phyloP scores from a whole-genome alignment of 2,888 invertebrate species.

The Drosophila colorata region DNA sequence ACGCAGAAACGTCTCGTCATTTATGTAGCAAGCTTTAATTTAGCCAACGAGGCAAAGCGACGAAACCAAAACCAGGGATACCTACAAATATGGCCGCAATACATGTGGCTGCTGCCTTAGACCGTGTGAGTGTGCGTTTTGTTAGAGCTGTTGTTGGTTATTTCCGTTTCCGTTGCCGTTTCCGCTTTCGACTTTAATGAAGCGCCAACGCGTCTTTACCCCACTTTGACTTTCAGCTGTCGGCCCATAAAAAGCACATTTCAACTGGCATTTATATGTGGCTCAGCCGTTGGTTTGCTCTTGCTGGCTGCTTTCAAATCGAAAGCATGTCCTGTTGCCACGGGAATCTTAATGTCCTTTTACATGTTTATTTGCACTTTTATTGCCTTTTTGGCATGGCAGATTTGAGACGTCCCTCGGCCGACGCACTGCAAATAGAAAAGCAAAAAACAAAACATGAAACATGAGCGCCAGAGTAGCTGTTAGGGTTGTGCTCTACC shows the following conservation, averaged over 20 bases:
- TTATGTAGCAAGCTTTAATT: slow-evolving; percentile 66
- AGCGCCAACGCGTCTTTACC: slow-evolving; percentile 66
- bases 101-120: slow-evolving; percentile 15
- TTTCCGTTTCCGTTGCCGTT: slow-evolving; percentile 66
- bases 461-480: slow-evolving; percentile 29
- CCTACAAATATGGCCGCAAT: slow-evolving; percentile 19
- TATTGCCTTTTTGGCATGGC: slow-evolving; percentile 53
- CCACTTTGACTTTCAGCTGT: slow-evolving; percentile 32
- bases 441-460: slow-evolving; percentile 43
- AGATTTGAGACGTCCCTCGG: slow-evolving; percentile 23
- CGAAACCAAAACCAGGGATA: slow-evolving; percentile 36
- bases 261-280: slow-evolving; percentile 54
- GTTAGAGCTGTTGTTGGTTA: slow-evolving; percentile 41
- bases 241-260: slow-evolving; percentile 73
- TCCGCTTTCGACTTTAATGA: slow-evolving; percentile 72
- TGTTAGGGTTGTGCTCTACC: neutral
- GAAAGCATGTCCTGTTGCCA: slow-evolving; percentile 48
- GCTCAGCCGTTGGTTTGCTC: slow-evolving; percentile 12
- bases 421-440: slow-evolving; percentile 60
- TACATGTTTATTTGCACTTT: slow-evolving; percentile 77
- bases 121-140: slow-evolving; percentile 7
- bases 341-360: slow-evolving; percentile 69
- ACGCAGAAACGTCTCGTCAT: slow-evolving; percentile 73
- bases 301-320: slow-evolving; percentile 24
- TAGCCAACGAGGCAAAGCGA: slow-evolving; percentile 55